A percentile compares a stretch with the other conserved stretches of the same genome.
phyloP scores from a whole-genome alignment of 2,888 invertebrate species.

The Erannis defoliaria region DNA sequence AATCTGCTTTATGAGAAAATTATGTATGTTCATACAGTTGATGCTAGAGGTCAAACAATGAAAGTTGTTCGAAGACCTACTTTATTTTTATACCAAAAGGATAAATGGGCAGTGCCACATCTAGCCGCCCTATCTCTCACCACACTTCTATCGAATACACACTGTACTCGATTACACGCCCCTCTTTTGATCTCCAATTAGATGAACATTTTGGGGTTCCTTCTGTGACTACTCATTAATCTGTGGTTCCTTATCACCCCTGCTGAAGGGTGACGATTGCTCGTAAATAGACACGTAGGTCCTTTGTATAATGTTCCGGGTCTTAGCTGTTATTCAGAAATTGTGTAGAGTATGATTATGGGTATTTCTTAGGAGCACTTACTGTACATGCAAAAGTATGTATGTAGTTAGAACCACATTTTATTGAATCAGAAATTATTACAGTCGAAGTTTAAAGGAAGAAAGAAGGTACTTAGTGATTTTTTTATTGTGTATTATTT shows the following conservation, averaged over 20 bases:
- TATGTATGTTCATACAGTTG: too few species aligned
- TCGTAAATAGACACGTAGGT: conserved; percentile 68
- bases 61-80: too few species aligned
- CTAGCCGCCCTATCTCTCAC: conserved; percentile 49
- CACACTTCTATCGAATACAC: conserved; percentile 48
- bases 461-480: too few species aligned
- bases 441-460: too few species aligned
- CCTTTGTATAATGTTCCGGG: conserved; percentile 39
- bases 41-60: too few species aligned
- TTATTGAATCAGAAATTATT: background rate
- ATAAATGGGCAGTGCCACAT: conserved; percentile 47
- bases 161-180: conserved; percentile 80
- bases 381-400: too few species aligned
- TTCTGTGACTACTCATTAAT: conserved; percentile 36
- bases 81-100: too few species aligned
- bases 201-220: conserved; percentile 84
- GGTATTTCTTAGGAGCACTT: too few species aligned
- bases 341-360: background rate
- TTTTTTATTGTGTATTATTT: too few species aligned
- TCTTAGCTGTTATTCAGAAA: conserved; percentile 16
- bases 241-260: conserved; percentile 34
- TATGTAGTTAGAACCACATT: too few species aligned
- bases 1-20: too few species aligned
- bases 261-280: conserved; percentile 55
- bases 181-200: conserved; percentile 85